Evolutionary conservation across 64 coral and sea anemone species (phyloP), one percentile per base, ranked within the genome.

Genomic region (Catalaphyllia jardinei): DNA sequence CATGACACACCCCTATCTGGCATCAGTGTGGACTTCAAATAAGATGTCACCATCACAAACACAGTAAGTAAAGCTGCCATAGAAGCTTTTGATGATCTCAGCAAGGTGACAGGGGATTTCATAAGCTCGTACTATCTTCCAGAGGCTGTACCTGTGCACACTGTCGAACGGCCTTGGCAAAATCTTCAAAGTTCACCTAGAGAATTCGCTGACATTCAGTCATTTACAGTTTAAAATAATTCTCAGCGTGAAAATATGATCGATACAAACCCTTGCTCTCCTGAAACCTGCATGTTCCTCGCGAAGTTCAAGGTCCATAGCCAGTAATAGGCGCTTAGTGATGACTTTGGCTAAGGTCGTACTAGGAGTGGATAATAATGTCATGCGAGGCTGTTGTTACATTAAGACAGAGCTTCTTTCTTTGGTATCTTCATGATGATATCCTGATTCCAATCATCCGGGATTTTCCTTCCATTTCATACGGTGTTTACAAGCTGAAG

Each of bases 171-270:
- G n/a, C n/a, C n/a, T n/a, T 65, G 20, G 62, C 76, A 78, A 89
- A 89, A 61, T 89, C 87, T 77, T 78, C 62, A 55, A 89, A 89
- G 52, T 89, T 89, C 25, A 89, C 57, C 29, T 33, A 89, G 29
- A 78, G 87, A 35, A 20, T 72, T 17, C 17, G 55, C 50, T 89
- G 73, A 15, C 78, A 81, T 25, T 81, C 78, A 12, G 27, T 29
- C 55, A 7, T 16, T 7, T 81, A n/a, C n/a, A n/a, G 78, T 81
- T 81, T 51, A 19, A 81, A 31, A 81, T 81, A 57, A 59, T 81
- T 81, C 78, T 81, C 27, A 81, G 78, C 51, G 78, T 63, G 60
- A 81, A 60, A 17, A 60, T 59, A 28, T 81, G 78, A 31, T 81
- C 49, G 24, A 81, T 59, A 63, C 49, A 57, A 31, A 49, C 78